Conservation (phyloP, 2,888 invertebrate genomes). For the Plusia festucae region DNA sequence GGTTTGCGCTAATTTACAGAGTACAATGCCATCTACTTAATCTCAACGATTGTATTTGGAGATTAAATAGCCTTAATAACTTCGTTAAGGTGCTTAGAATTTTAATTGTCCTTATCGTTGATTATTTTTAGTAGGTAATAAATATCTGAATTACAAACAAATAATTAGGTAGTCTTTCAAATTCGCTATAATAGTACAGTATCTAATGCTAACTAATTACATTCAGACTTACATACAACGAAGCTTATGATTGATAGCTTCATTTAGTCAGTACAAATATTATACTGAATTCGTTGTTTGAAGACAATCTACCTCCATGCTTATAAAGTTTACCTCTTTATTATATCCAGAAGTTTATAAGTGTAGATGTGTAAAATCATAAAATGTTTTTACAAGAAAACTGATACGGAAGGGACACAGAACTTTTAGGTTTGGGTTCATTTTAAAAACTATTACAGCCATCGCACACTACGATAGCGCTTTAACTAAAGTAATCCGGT, state of each 20-base stretch:
- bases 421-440: not conserved
- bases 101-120: conserved; percentile 4
- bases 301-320: too few species aligned
- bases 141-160: not conserved
- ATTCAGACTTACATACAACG: too few species aligned
- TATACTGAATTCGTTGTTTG: too few species aligned
- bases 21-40: conserved; percentile 60
- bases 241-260: too few species aligned
- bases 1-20: conserved; percentile 73
- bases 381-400: too few species aligned
- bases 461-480: conserved; percentile 13
- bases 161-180: not conserved
- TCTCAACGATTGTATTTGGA: conserved; percentile 40
- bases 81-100: conserved; percentile 2
- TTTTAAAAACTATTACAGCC: not conserved
- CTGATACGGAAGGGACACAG: too few species aligned
- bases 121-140: conserved; percentile 4
- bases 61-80: conserved; percentile 21
- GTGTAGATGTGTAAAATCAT: too few species aligned
- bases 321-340: not conserved
- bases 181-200: not conserved
- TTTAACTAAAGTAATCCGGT: conserved; percentile 33
- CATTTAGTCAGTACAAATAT: too few species aligned
- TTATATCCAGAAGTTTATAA: not conserved
- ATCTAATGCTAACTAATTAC: not conserved